phyloP scores from a whole-genome alignment of 2,113 vertebrate species.

The Xenopus borealis region DNA sequence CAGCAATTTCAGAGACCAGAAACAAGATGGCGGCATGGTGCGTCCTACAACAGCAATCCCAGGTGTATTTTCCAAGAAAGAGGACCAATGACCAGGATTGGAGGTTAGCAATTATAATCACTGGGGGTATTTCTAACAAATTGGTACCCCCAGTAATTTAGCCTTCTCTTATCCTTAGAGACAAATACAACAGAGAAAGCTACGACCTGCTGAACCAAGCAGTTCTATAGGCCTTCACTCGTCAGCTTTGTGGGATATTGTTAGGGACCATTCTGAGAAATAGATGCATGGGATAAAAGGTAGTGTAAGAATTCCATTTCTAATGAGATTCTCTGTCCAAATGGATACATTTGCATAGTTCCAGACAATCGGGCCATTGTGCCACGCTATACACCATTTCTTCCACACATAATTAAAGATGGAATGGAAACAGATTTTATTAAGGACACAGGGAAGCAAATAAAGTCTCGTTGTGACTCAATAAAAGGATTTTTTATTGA shows the following conservation, averaged over 20 bases:
- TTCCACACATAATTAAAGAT: slow-evolving; percentile 38
- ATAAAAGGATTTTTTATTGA: slow-evolving; percentile 19
- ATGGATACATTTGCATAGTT: slow-evolving; percentile 39
- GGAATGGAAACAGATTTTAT: slow-evolving; percentile 27
- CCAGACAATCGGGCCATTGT: slow-evolving; percentile 34
- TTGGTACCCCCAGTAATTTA: too few species aligned
- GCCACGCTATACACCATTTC: background rate
- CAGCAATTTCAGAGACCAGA: too few species aligned
- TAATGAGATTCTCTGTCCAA: slow-evolving; percentile 24
- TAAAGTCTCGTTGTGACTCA: slow-evolving; percentile 15
- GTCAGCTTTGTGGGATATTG: slow-evolving; percentile 16
- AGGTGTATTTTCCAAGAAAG: too few species aligned
- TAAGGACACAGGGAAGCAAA: slow-evolving; percentile 9
- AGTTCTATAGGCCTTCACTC: background rate
- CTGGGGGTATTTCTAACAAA: too few species aligned
- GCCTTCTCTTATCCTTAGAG: too few species aligned
- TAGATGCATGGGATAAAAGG: slow-evolving; percentile 10
- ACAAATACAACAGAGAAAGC: background rate
- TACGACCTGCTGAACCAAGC: background rate
- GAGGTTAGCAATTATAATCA: too few species aligned
- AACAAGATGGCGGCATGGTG: too few species aligned
- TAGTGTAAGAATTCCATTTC: slow-evolving; percentile 25
- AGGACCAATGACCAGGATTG: too few species aligned
- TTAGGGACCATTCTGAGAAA: slow-evolving; percentile 25
- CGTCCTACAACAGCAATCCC: too few species aligned